These are phyloP conservation scores for Ctenopoma multispine DNA, from an alignment of 2,797 vertebrate species.

Conservation along the genomic window DNA sequence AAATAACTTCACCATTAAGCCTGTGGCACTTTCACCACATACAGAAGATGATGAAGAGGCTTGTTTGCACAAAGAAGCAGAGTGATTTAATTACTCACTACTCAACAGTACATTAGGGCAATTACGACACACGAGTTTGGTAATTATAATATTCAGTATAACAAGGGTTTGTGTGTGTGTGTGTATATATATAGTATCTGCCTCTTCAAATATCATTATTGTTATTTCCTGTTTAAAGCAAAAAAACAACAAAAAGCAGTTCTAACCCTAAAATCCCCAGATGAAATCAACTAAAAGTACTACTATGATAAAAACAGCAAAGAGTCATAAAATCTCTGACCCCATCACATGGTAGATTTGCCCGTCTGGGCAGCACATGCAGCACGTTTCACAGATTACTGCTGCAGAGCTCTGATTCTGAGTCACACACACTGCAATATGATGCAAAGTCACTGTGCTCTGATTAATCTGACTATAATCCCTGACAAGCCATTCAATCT, in stretches of 20 bases:
- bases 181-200: neutral
- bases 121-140: slow-evolving; percentile 6
- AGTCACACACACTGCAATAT: slow-evolving; percentile 56
- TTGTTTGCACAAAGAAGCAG: slow-evolving; percentile 35
- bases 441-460: slow-evolving; percentile 74
- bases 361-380: slow-evolving; percentile 48
- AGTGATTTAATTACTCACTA: slow-evolving; percentile 34
- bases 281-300: slow-evolving; percentile 28
- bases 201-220: neutral
- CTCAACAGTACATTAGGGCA: slow-evolving; percentile 25
- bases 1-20: slow-evolving; percentile 19
- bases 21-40: slow-evolving; percentile 13
- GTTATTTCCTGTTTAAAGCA: neutral
- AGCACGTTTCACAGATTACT: slow-evolving; percentile 73
- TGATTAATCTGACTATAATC: slow-evolving; percentile 80
- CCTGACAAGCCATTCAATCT: slow-evolving; percentile 62
- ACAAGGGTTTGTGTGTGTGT: neutral
- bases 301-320: neutral
- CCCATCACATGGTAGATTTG: slow-evolving; percentile 53
- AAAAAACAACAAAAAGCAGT: too few relatives aligned
- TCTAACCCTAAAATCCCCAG: slow-evolving; percentile 16
- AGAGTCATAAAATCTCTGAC: slow-evolving; percentile 19
- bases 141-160: neutral
- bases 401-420: slow-evolving; percentile 50
- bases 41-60: slow-evolving; percentile 23